A percentile compares a stretch with the other conserved stretches of the same genome.
Conservation (phyloP, 92 coral and sea anemone genomes). For the Montipora capitata region DNA sequence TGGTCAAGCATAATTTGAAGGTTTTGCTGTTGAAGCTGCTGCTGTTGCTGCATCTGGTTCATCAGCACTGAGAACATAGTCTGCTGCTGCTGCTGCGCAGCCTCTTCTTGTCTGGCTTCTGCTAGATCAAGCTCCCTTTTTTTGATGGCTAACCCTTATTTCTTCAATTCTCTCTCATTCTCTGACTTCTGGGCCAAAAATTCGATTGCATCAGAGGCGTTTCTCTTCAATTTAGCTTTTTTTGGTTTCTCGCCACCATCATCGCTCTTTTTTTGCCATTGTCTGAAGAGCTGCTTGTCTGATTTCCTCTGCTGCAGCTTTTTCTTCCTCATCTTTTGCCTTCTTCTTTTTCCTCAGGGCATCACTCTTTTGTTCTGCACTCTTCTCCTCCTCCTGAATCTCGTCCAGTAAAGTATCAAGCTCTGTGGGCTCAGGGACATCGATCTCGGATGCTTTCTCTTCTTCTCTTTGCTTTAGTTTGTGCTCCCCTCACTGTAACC, state of each 20-base stretch:
- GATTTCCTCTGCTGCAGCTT: slow-evolving; percentile 33
- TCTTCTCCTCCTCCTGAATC: slow-evolving; percentile 55
- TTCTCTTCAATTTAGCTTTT: not conserved
- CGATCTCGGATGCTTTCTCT: slow-evolving; percentile 48
- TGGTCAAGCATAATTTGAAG: too few relatives aligned
- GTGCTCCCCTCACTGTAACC: slow-evolving; percentile 29
- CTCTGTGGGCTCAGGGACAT: slow-evolving; percentile 37
- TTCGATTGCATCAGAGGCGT: not conserved
- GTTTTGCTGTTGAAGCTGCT: slow-evolving; percentile 16
- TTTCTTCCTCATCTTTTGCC: slow-evolving; percentile 48
- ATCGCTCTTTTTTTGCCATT: slow-evolving; percentile 32
- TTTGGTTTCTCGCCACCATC: slow-evolving; percentile 15
- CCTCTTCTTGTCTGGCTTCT: slow-evolving; percentile 6
- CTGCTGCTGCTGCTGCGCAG: not conserved
- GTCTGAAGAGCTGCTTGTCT: slow-evolving; percentile 51
- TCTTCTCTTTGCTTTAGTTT: slow-evolving; percentile 33
- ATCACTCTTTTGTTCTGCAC: not conserved
- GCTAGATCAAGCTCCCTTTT: not conserved
- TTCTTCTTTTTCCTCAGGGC: slow-evolving; percentile 18
- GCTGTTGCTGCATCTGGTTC: slow-evolving; percentile 14
- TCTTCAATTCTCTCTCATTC: slow-evolving; percentile 20
- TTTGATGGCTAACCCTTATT: not conserved
- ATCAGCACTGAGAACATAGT: slow-evolving; percentile 12
- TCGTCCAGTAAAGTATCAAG: slow-evolving; percentile 10
- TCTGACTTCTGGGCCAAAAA: slow-evolving; percentile 31